A percentile compares a stretch with the other conserved stretches of the same genome.
Conservation (phyloP, 2,113 vertebrate species). For the Salvelinus namaycush region DNA sequence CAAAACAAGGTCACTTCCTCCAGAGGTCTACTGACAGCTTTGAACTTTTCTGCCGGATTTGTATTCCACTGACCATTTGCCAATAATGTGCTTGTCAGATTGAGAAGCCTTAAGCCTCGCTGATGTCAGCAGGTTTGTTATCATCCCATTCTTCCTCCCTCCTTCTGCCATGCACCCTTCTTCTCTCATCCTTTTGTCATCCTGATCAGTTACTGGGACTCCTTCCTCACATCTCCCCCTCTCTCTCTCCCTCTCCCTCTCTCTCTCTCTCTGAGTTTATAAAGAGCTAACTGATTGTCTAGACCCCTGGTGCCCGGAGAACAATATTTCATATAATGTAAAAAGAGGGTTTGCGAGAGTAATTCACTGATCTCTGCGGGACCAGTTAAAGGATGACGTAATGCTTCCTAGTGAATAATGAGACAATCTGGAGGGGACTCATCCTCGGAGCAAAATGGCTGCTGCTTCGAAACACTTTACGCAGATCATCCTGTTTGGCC, state of each 20-base stretch:
- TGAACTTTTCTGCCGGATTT: conserved; percentile 27
- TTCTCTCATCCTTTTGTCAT: conserved; percentile 14
- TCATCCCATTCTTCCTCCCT: conserved; percentile 30
- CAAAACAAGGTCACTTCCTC: not conserved
- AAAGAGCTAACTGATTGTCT: conserved; percentile 36
- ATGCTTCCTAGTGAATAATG: conserved; percentile 67
- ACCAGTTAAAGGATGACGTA: conserved; percentile 69
- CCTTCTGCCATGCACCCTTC: conserved; percentile 5
- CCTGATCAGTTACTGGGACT: conserved; percentile 12
- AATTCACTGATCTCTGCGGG: conserved; percentile 64
- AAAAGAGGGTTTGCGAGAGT: conserved; percentile 69
- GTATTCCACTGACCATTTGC: conserved; percentile 23
- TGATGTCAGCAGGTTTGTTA: conserved; percentile 52
- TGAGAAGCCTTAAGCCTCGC: conserved; percentile 12
- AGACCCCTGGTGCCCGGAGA: conserved; percentile 27
- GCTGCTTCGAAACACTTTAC: conserved; percentile 68
- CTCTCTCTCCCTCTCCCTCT: not conserved
- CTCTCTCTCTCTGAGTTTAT: conserved; percentile 27
- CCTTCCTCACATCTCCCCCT: too few species aligned
- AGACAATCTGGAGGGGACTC: conserved; percentile 71
- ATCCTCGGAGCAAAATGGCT: conserved; percentile 57
- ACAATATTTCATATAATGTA: conserved; percentile 62
- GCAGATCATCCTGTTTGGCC: conserved; percentile 72
- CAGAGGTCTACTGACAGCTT: conserved; percentile 20
- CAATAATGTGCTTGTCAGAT: conserved; percentile 27